phyloP scores from a whole-genome alignment of 2,888 invertebrate genomes.

The Erannis defoliaria region DNA sequence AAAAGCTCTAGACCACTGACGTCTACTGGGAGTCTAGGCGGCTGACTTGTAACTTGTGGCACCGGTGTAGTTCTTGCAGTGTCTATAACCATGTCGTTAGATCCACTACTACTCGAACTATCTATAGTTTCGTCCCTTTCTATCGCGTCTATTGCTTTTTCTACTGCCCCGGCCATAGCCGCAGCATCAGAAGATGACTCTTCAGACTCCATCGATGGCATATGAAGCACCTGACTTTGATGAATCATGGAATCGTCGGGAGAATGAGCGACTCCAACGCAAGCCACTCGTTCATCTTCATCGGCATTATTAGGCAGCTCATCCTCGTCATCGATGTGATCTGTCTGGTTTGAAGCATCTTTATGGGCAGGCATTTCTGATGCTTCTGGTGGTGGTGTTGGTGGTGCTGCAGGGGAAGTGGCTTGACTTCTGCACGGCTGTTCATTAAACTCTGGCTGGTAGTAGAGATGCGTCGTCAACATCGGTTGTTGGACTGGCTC shows the following conservation, averaged over 20 bases:
- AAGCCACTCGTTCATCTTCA: conserved; percentile 79
- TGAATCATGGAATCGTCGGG: conserved; percentile 66
- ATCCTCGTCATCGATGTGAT: conserved; percentile 91
- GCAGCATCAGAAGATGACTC: conserved; percentile 77
- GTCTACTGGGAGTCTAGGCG: conserved; percentile 84
- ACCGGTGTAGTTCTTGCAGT: conserved; percentile 71
- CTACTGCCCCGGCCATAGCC: conserved; percentile 70
- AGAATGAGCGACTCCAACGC: conserved; percentile 80
- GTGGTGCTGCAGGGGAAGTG: conserved; percentile 88
- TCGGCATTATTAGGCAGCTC: conserved; percentile 82
- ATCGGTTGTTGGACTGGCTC: conserved; percentile 84
- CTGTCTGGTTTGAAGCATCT: conserved; percentile 94
- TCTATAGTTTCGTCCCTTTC: conserved; percentile 74
- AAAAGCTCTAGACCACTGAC: conserved; percentile 93
- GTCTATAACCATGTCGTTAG: conserved; percentile 81
- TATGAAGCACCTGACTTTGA: conserved; percentile 56
- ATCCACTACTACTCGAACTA: conserved; percentile 78
- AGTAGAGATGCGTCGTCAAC: conserved; percentile 85
- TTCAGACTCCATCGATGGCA: conserved; percentile 71
- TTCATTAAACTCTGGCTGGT: conserved; percentile 82
- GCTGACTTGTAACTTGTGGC: conserved; percentile 44
- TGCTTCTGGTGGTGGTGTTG: conserved; percentile 81
- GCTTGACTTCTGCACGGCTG: conserved; percentile 84
- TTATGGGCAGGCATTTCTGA: conserved; percentile 89
- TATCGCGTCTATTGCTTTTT: conserved; percentile 77